A percentile compares a stretch with the other conserved stretches of the same genome.
Evolutionary conservation across 1,140 invertebrate genomes (phyloP).

Genomic region (Orius insidiosus): DNA sequence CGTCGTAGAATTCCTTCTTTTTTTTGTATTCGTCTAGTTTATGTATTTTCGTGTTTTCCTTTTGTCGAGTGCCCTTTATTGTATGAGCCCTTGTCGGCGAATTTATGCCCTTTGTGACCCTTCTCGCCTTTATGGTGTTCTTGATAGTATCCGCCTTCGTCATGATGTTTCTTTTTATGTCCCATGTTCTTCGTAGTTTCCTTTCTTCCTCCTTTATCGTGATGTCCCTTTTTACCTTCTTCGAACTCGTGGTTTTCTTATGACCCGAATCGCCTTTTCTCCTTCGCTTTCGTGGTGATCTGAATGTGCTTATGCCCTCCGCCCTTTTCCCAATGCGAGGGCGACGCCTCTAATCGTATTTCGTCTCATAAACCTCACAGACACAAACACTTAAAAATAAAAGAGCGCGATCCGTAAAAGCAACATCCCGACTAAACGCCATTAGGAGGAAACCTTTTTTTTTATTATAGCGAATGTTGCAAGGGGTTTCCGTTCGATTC

Average conservation of each 20-base stretch:
- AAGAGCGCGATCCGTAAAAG: too few relatives aligned
- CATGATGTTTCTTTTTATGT: slow-evolving; percentile 44
- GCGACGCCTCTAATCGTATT: background rate
- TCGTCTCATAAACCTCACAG: too few relatives aligned
- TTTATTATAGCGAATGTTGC: background rate
- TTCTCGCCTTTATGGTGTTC: too few relatives aligned
- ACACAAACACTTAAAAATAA: too few relatives aligned
- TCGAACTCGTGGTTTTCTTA: slow-evolving; percentile 40
- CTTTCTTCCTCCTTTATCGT: slow-evolving; percentile 38
- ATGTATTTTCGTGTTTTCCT: too few relatives aligned
- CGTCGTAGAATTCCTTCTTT: too few relatives aligned
- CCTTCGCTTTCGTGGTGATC: slow-evolving; percentile 37
- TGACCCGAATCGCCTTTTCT: slow-evolving; percentile 37
- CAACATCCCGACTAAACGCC: slow-evolving; percentile 3
- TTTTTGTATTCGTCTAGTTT: too few relatives aligned
- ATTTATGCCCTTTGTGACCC: too few relatives aligned
- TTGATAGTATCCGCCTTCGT: slow-evolving; percentile 41
- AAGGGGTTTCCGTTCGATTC: slow-evolving; percentile 4
- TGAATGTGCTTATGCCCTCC: slow-evolving; percentile 37
- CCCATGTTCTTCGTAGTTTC: slow-evolving; percentile 42
- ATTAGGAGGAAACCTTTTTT: background rate
- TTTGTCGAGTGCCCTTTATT: too few relatives aligned
- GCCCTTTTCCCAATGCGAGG: slow-evolving; percentile 30
- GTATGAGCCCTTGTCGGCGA: too few relatives aligned
- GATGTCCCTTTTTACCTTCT: slow-evolving; percentile 45